phyloP scores from a whole-genome alignment of 1,140 invertebrate genomes.

The Drosophila quadrilineata region DNA sequence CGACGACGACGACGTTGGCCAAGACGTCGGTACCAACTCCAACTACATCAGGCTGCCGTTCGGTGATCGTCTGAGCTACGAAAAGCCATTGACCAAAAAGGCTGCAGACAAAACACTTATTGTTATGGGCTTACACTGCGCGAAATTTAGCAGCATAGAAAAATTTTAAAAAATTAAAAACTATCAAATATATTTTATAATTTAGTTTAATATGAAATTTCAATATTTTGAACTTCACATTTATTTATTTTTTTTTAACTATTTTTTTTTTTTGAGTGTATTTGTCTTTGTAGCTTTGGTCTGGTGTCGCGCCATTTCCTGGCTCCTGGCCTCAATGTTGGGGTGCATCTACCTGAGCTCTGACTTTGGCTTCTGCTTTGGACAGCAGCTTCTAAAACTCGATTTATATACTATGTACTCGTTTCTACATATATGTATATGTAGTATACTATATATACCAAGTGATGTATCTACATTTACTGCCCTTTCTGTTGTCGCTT shows the following conservation, averaged over 20 bases:
- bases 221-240: too few relatives aligned
- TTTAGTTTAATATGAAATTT: too few relatives aligned
- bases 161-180: too few relatives aligned
- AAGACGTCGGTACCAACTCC: too few relatives aligned
- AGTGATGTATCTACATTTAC: slow-evolving; percentile 2
- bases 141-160: background rate
- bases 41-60: slow-evolving; percentile 14
- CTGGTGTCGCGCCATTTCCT: slow-evolving; percentile 34
- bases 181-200: too few relatives aligned
- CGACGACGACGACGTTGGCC: slow-evolving; percentile 3
- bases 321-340: slow-evolving; percentile 26
- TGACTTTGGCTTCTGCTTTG: slow-evolving; percentile 6
- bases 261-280: background rate
- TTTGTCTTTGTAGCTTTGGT: slow-evolving; percentile 23
- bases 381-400: slow-evolving; percentile 36
- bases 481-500: slow-evolving; percentile 19
- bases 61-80: slow-evolving; percentile 27
- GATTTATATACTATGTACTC: slow-evolving; percentile 33
- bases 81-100: slow-evolving; percentile 49
- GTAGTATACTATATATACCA: slow-evolving; percentile 28
- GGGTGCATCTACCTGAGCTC: slow-evolving; percentile 41
- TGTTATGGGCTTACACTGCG: slow-evolving; percentile 22
- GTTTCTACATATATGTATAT: slow-evolving; percentile 29
- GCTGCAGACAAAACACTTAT: slow-evolving; percentile 37
- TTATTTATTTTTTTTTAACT: too few relatives aligned